Conservation (phyloP, 2,797 vertebrate species). For the Gastrophryne carolinensis region DNA sequence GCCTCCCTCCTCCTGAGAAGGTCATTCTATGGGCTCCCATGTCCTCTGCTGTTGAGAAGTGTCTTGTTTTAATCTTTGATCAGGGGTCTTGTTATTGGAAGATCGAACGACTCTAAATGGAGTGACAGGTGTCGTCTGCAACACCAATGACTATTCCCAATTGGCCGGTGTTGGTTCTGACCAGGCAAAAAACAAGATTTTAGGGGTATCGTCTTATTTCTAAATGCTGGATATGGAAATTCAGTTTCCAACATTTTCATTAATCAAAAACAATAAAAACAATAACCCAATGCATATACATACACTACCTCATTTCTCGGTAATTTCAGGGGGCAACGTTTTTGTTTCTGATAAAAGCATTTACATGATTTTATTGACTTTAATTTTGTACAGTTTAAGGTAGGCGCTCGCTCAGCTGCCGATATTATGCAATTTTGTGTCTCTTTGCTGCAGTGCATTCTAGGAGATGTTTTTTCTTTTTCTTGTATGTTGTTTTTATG, state of each 20-base stretch:
- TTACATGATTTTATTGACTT: slow-evolving; percentile 5
- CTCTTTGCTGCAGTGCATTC: neutral
- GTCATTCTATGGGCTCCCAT: too few species aligned
- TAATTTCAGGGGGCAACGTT: slow-evolving; percentile 60
- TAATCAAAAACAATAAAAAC: neutral
- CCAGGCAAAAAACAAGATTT: too few species aligned
- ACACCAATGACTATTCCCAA: too few species aligned
- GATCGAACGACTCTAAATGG: too few species aligned
- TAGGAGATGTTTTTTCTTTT: slow-evolving; percentile 41
- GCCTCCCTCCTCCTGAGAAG: too few species aligned
- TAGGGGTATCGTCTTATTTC: too few species aligned
- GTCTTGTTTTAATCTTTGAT: too few species aligned
- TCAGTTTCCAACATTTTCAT: neutral
- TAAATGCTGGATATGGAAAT: neutral
- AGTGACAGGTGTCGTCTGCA: too few species aligned
- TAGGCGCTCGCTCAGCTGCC: slow-evolving; percentile 30
- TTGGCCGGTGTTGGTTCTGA: too few species aligned
- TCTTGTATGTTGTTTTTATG: slow-evolving; percentile 42
- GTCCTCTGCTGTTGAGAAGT: too few species aligned
- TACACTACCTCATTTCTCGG: slow-evolving; percentile 73
- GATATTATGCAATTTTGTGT: slow-evolving; percentile 38
- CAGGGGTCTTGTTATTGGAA: too few species aligned
- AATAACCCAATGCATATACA: slow-evolving; percentile 40
- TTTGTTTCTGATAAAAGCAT: neutral
- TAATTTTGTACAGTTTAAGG: slow-evolving; percentile 8